Conservation (phyloP, 2,888 invertebrate genomes). For the Octonoba sinensis region DNA sequence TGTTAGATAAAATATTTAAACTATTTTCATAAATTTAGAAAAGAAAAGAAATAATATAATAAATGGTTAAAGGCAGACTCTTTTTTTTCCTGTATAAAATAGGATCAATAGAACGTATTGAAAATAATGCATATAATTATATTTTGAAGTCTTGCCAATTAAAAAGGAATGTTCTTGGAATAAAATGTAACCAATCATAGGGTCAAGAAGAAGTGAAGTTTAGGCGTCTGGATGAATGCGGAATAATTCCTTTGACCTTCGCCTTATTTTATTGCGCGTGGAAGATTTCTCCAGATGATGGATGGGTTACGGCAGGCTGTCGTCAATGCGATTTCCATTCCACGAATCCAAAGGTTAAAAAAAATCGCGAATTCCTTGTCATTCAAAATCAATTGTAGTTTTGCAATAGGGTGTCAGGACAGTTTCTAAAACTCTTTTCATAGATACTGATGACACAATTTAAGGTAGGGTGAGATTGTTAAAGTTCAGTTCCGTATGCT, state of each 20-base stretch:
- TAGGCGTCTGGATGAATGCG: conserved; percentile 50
- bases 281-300: conserved; percentile 61
- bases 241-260: conserved; percentile 52
- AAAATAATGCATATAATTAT: no score
- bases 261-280: conserved; percentile 62
- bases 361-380: conserved; percentile 55
- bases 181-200: not conserved
- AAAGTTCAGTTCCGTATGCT: conserved; percentile 7
- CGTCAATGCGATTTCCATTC: conserved; percentile 50
- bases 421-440: conserved; percentile 25
- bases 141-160: no score
- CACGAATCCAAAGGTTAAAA: conserved; percentile 18
- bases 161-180: conserved; percentile 5
- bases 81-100: no score
- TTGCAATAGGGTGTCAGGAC: conserved; percentile 33
- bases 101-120: no score
- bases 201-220: conserved; percentile 33
- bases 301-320: conserved; percentile 53
- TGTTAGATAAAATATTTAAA: no score
- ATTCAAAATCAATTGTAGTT: conserved; percentile 63
- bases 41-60: no score
- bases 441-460: conserved; percentile 34
- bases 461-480: conserved; percentile 38
- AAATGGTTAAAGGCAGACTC: no score
- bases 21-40: no score